Percentiles rank a stretch among this genome's conserved stretches.
Evolutionary conservation across 2,888 invertebrate species (phyloP).

Genomic region (Calephelis perditalis): DNA sequence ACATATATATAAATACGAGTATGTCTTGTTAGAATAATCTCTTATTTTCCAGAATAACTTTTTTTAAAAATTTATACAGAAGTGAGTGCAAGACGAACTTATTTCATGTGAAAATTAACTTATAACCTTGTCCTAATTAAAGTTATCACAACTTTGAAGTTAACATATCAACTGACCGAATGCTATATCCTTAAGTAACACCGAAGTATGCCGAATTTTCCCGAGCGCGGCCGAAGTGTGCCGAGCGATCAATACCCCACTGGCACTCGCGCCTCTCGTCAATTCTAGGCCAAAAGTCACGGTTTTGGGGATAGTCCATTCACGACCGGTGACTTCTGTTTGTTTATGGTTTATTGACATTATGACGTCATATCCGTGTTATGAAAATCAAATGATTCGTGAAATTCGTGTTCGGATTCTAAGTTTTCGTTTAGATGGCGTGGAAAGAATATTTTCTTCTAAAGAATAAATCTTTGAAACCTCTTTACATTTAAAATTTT

Average conservation of each 20-base stretch:
- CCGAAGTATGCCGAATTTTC: constrained; percentile 58
- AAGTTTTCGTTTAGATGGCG: no score
- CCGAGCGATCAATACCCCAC: constrained; percentile 72
- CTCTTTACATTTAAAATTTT: no score
- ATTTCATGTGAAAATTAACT: constrained; percentile 35
- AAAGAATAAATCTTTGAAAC: no score
- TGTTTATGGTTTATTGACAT: constrained; percentile 11
- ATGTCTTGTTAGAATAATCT: no score
- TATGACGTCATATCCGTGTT: not conserved
- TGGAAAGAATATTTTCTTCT: no score
- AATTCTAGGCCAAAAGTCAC: constrained; percentile 74
- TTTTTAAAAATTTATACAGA: no score
- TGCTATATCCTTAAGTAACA: constrained; percentile 53
- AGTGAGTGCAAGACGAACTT: not conserved
- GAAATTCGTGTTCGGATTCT: no score
- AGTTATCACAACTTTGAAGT: constrained; percentile 68
- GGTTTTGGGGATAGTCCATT: constrained; percentile 62
- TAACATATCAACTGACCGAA: constrained; percentile 66
- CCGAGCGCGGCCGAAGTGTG: constrained; percentile 61
- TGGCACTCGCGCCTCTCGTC: constrained; percentile 60
- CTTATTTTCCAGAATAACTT: no score
- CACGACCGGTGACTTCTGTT: constrained; percentile 49
- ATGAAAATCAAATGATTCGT: no score
- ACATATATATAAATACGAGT: no score
- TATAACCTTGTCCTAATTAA: constrained; percentile 74